Evolutionary conservation across 2,113 vertebrate genomes (phyloP).

Genomic region (Neotragus pygmaeus): DNA sequence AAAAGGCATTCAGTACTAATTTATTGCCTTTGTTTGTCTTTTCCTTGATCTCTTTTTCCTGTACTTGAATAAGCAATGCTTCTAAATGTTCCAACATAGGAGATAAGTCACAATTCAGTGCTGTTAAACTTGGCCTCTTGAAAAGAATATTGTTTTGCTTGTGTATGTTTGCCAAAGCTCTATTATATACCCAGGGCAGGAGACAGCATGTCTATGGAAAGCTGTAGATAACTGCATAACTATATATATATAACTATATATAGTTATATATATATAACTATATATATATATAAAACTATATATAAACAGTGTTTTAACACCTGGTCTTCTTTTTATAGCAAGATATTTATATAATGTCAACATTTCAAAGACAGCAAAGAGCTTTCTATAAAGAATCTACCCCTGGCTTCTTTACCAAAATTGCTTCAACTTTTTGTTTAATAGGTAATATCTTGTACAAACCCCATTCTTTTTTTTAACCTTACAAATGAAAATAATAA

Average conservation of each 20-base stretch:
- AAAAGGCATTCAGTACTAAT: constrained; percentile 65
- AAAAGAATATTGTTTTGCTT: constrained; percentile 31
- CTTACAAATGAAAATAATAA: constrained; percentile 38
- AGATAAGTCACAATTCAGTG: constrained; percentile 39
- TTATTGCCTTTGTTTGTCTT: constrained; percentile 68
- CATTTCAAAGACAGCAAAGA: constrained; percentile 9
- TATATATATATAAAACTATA: not conserved
- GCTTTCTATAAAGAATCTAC: constrained; percentile 18
- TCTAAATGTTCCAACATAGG: constrained; percentile 45
- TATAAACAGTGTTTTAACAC: not conserved
- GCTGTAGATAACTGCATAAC: not conserved
- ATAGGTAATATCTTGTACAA: not conserved
- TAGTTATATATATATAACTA: too few species aligned
- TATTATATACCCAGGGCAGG: not conserved
- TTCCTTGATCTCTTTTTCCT: constrained; percentile 65
- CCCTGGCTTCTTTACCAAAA: constrained; percentile 9
- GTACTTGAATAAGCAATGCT: constrained; percentile 54
- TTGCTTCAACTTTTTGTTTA: constrained; percentile 4
- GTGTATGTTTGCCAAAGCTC: constrained; percentile 20
- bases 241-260: too few species aligned
- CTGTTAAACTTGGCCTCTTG: constrained; percentile 33
- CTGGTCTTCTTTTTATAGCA: not conserved
- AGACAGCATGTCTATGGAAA: not conserved
- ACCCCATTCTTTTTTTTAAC: not conserved
- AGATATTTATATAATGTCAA: not conserved